Conservation (phyloP, 2,888 invertebrate species). For the Hesperia comma region DNA sequence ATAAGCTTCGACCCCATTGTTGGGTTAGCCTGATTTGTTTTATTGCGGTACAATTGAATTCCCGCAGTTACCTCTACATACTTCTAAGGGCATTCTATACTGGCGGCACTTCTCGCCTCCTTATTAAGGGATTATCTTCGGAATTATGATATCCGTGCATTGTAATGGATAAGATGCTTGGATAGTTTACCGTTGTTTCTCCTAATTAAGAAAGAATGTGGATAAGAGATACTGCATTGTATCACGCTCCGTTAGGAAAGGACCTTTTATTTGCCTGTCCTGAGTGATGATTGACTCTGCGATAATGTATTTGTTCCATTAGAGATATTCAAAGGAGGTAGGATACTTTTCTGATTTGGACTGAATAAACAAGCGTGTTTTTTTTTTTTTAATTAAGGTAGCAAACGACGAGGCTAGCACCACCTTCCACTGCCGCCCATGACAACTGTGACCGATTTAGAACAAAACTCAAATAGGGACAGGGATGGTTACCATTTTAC, state of each 20-base stretch:
- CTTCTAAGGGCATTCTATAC: constrained; percentile 5
- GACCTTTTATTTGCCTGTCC: neutral
- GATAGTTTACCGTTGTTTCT: constrained; percentile 23
- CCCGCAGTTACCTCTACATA: constrained; percentile 14
- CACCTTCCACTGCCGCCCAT: too few relatives aligned
- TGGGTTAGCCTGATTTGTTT: constrained; percentile 29
- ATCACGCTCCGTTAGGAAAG: neutral
- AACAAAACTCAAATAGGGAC: too few relatives aligned
- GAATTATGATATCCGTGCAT: constrained; percentile 28
- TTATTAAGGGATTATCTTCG: constrained; percentile 31
- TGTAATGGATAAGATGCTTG: constrained; percentile 12
- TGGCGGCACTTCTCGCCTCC: constrained; percentile 16
- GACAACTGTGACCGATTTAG: too few relatives aligned
- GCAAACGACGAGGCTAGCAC: too few relatives aligned
- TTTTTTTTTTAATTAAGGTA: too few relatives aligned
- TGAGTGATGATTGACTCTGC: neutral
- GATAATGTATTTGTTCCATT: neutral
- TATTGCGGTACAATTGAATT: constrained; percentile 31
- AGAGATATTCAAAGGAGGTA: too few relatives aligned
- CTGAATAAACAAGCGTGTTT: too few relatives aligned
- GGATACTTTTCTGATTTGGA: too few relatives aligned
- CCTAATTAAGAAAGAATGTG: constrained; percentile 21
- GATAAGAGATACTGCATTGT: constrained; percentile 4
- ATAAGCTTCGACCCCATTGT: constrained; percentile 29
- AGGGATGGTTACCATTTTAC: too few relatives aligned